A percentile compares a stretch with the other conserved stretches of the same genome.
phyloP scores from a whole-genome alignment of 2,888 invertebrate species.

The Tenodera sinensis region DNA sequence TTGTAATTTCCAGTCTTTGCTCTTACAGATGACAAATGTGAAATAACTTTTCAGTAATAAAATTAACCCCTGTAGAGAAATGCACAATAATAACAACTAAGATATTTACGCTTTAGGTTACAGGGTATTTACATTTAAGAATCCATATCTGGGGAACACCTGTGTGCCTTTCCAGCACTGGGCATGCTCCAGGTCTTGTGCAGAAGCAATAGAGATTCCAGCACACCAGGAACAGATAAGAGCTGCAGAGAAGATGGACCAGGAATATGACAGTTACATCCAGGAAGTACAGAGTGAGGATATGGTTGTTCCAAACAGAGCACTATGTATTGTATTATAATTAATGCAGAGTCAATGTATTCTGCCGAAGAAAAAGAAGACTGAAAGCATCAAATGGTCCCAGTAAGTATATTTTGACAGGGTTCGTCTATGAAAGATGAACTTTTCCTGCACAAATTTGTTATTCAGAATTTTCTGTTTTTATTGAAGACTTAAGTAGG shows the following conservation, averaged over 20 bases:
- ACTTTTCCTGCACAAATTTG: neutral
- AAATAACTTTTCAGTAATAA: too few relatives aligned
- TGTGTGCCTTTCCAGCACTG: conserved; percentile 51
- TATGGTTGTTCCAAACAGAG: neutral
- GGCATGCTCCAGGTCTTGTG: conserved; percentile 47
- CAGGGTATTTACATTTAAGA: conserved; percentile 49
- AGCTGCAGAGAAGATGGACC: conserved; percentile 25
- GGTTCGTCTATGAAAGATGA: neutral
- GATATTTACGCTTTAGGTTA: conserved; percentile 39
- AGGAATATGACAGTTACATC: conserved; percentile 28
- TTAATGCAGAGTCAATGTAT: neutral
- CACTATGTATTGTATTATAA: conserved; percentile 1
- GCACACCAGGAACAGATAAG: conserved; percentile 36
- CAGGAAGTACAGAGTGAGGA: conserved; percentile 20
- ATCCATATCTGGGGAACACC: conserved; percentile 48
- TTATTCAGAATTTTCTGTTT: neutral
- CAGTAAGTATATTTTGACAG: neutral
- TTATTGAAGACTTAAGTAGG: too few relatives aligned
- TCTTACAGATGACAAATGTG: too few relatives aligned
- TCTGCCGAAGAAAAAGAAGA: neutral
- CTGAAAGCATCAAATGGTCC: neutral
- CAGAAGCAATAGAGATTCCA: conserved; percentile 45
- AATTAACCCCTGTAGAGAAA: too few relatives aligned
- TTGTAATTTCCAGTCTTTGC: too few relatives aligned
- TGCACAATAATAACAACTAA: neutral